These are phyloP conservation scores for Amiota minor DNA, from an alignment of 2,888 invertebrate genomes.

Conservation along the genomic window DNA sequence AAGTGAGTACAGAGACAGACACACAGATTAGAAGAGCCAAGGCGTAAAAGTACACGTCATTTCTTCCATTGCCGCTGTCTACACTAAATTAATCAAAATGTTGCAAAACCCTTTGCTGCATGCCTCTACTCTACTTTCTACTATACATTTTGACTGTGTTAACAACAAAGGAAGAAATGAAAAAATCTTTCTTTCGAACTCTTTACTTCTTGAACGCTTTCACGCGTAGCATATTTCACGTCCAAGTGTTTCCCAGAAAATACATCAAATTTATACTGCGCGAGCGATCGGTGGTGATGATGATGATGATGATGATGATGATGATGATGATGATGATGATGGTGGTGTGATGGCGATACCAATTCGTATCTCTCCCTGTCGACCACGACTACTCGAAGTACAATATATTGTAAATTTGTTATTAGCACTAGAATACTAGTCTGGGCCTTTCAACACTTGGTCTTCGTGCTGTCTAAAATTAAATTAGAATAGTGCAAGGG, in stretches of 20 bases:
- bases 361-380: too few relatives aligned
- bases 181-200: neutral
- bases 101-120: conserved; percentile 31
- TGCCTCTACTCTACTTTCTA: neutral
- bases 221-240: conserved; percentile 16
- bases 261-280: conserved; percentile 27
- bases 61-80: conserved; percentile 69
- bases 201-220: neutral
- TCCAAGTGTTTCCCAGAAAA: conserved; percentile 13
- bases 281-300: conserved; percentile 16
- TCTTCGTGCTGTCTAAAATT: conserved; percentile 61
- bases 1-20: neutral
- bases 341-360: too few relatives aligned
- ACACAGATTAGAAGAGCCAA: too few relatives aligned
- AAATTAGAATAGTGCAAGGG: conserved; percentile 36
- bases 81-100: conserved; percentile 66
- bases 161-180: neutral
- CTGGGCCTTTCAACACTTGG: conserved; percentile 60
- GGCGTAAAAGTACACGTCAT: conserved; percentile 52
- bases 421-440: conserved; percentile 15
- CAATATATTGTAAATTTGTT: too few relatives aligned
- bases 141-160: neutral
- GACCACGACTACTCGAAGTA: too few relatives aligned
- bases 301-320: too few relatives aligned
- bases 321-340: neutral